Evolutionary conservation across 2,113 vertebrate species (phyloP).

Genomic region (Nycticebus coucang): DNA sequence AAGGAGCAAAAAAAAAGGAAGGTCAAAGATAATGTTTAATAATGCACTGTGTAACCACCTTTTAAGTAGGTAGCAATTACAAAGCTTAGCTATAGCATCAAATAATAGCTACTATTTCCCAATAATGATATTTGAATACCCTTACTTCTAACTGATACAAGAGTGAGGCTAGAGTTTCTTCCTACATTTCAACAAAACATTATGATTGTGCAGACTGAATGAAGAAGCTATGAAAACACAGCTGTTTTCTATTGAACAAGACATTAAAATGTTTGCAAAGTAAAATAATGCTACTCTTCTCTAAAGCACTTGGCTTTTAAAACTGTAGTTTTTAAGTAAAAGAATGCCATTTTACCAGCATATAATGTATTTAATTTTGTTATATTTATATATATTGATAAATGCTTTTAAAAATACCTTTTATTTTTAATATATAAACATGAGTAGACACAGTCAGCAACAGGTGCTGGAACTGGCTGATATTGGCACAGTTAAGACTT

Average conservation of each 20-base stretch:
- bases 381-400: too few species aligned
- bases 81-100: not conserved
- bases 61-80: not conserved
- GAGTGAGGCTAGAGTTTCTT: not conserved
- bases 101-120: not conserved
- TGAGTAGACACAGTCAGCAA: not conserved
- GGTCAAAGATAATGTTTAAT: not conserved
- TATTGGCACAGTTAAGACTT: not conserved
- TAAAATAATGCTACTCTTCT: not conserved
- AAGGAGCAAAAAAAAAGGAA: not conserved
- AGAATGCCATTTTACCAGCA: not conserved
- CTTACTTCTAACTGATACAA: not conserved
- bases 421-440: not conserved
- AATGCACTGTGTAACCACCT: not conserved
- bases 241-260: not conserved
- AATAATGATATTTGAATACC: not conserved
- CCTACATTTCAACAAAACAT: not conserved
- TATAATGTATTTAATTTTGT: not conserved
- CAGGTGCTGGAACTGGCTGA: not conserved
- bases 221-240: not conserved
- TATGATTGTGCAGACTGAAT: not conserved
- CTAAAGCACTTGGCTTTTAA: not conserved
- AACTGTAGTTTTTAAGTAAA: not conserved
- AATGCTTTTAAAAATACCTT: not conserved
- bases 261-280: not conserved